These are phyloP conservation scores for Clunio marinus DNA, from an alignment of 2,888 invertebrate species.

Conservation along the genomic window DNA sequence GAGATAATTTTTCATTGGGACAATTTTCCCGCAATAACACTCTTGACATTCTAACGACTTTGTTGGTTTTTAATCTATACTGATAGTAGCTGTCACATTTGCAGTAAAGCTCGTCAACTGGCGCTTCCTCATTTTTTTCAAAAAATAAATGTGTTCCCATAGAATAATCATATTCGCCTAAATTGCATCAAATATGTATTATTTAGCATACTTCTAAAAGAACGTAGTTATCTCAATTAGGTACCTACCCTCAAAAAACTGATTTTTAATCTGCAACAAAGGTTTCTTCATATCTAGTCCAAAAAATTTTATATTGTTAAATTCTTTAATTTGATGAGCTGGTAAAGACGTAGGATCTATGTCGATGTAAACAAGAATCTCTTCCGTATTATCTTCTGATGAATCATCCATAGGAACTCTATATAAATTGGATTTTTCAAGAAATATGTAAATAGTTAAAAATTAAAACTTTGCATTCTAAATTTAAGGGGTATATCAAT, in stretches of 20 bases:
- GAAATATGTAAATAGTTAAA: too few relatives aligned
- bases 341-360: conserved; percentile 18
- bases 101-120: conserved; percentile 19
- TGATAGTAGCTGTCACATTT: conserved; percentile 14
- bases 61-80: conserved; percentile 8
- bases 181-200: too few relatives aligned
- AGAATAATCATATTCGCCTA: conserved; percentile 29
- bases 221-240: not conserved
- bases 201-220: not conserved
- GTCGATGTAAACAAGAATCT: conserved; percentile 10
- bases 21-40: conserved; percentile 16
- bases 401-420: too few relatives aligned
- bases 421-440: too few relatives aligned
- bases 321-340: not conserved
- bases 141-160: conserved; percentile 35
- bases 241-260: conserved; percentile 26
- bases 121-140: conserved; percentile 3
- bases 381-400: conserved; percentile 13
- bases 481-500: too few relatives aligned
- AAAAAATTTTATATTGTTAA: not conserved
- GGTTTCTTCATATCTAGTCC: conserved; percentile 19
- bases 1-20: not conserved
- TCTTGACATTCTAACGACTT: conserved; percentile 17
- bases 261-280: conserved; percentile 25
- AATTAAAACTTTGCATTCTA: too few relatives aligned